Conservation (phyloP, 2,113 vertebrate species). For the Lophotis ruficrista region DNA sequence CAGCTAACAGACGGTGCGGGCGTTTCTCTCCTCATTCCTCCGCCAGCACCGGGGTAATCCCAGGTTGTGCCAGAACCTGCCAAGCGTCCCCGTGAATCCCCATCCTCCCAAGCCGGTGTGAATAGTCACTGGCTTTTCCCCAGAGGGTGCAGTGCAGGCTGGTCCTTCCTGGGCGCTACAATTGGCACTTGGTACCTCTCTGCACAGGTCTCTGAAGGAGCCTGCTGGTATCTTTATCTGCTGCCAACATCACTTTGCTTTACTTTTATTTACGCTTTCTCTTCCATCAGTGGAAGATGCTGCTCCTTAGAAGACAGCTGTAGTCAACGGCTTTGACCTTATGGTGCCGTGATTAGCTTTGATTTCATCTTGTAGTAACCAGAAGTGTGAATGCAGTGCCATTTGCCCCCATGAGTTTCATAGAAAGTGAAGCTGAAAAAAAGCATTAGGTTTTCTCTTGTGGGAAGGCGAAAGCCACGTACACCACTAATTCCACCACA, state of each 20-base stretch:
- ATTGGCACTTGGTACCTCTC: background rate
- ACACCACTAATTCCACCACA: background rate
- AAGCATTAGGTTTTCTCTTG: background rate
- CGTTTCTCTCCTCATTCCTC: background rate
- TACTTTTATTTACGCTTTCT: background rate
- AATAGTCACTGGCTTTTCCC: background rate
- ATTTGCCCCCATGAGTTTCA: background rate
- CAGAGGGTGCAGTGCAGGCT: background rate
- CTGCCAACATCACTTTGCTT: background rate
- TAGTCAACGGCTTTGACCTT: background rate
- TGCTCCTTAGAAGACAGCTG: background rate
- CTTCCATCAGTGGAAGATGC: background rate
- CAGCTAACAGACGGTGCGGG: background rate
- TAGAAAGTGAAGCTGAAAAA: background rate
- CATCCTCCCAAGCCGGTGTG: background rate
- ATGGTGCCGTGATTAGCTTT: background rate
- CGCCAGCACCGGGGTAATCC: rapidly evolving
- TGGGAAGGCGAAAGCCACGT: conserved; percentile 25
- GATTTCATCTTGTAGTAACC: background rate
- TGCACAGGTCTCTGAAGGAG: background rate
- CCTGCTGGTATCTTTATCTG: background rate
- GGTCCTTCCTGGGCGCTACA: background rate
- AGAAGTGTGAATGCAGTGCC: background rate
- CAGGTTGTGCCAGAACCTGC: background rate
- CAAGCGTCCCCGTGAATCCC: background rate